Base-by-base conservation (phyloP, 2,888 invertebrate species). In the Amblyjoppa fuscipennis region DNA sequence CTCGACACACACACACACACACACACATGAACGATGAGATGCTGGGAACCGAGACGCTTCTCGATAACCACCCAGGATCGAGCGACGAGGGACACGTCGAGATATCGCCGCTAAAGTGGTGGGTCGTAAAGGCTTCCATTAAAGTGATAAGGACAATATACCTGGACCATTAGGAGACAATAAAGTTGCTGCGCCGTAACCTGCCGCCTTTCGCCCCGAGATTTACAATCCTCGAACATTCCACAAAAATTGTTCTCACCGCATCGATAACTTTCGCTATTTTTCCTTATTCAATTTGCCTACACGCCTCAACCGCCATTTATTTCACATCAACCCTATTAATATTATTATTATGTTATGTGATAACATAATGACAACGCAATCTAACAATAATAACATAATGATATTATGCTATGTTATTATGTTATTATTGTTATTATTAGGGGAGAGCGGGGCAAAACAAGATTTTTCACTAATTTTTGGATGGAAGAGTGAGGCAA, bases 61-160 rank as follows among this genome's bases (percentile, higher is more conserved):
- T 49, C 80, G 88, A 90, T 89, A 91, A 81, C 89, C 91, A 88
- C 88, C 85, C 89, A 88, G 80, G 87, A 87, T 87, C 70, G 31
- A 73, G 84, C 84, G 79, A 73, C 53, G 68, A 79, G 16, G 45
- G 28, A 68, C 68, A 49, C 51, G 11, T 82, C 83, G 84, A 89
- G 87, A 89, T 90, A 91, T 76, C 41, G 76, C 81, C 28, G 80
- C 80, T 84, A 89, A 90, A 91, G 89, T 90, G 90, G 87, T 86
- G 11, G 76, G 78, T 83, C 88, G 83, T 89, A 89, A 88, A 89
- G 87, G 89, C 88, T 88, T 90, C 89, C 90, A 90, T 91, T 91
- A 91, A 88, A 86, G 31, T 82, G 91, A 91, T 91, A 91, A 90
- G 87, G 38, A 66, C 66, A 16, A 61, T 51, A 61, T 49, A 71